Evolutionary conservation across 2,888 invertebrate species (phyloP).

Genomic region (Perizoma affinitatum): DNA sequence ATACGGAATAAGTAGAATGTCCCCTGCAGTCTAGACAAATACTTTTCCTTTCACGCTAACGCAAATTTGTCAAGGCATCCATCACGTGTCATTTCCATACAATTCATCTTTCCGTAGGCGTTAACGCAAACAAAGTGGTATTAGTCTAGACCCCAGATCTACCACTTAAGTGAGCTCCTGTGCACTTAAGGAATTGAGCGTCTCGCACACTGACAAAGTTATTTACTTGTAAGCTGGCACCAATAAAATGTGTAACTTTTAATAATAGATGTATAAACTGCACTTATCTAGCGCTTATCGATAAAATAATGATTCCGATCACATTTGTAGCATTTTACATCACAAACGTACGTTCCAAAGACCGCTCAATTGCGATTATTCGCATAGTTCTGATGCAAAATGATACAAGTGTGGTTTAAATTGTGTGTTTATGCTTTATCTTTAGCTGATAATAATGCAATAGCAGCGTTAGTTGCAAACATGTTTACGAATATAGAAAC

Average conservation of each 20-base stretch:
- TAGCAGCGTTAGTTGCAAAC: conserved; percentile 1
- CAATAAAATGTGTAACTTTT: too few species aligned
- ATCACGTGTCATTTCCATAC: too few species aligned
- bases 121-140: too few species aligned
- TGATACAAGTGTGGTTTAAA: neutral
- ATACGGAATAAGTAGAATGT: too few species aligned
- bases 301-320: too few species aligned
- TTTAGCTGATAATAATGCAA: neutral
- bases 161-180: neutral
- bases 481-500: neutral
- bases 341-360: neutral
- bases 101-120: too few species aligned
- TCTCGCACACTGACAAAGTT: conserved; percentile 14
- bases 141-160: too few species aligned
- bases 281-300: too few species aligned
- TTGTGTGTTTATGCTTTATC: neutral
- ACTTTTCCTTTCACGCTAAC: too few species aligned
- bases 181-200: conserved; percentile 5
- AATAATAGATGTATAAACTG: too few species aligned
- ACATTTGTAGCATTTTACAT: neutral
- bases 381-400: neutral
- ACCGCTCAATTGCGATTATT: neutral
- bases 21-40: too few species aligned
- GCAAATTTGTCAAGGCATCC: too few species aligned
- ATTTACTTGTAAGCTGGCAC: neutral